A percentile compares a stretch with the other conserved stretches of the same genome.
Conservation (phyloP, 2,113 vertebrate genomes). For the Martes martes region DNA sequence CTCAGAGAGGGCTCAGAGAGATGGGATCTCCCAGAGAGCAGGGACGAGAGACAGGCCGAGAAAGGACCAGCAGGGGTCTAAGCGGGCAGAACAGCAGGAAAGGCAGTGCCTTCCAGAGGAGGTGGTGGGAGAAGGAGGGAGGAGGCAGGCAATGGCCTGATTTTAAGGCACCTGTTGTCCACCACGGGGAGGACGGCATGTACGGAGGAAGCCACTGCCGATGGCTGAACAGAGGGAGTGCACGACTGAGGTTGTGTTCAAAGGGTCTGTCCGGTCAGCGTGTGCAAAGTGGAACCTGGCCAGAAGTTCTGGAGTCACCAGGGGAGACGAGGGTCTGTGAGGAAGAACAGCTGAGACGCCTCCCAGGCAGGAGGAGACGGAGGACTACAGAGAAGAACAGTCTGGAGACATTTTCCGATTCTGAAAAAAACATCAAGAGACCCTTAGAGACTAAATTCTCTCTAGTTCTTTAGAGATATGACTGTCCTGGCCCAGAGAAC, state of each 20-base stretch:
- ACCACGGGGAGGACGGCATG: neutral
- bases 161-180: neutral
- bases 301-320: neutral
- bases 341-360: neutral
- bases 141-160: neutral
- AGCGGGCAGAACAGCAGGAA: neutral
- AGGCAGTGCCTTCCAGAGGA: neutral
- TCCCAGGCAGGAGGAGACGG: neutral
- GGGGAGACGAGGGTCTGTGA: rapidly evolving
- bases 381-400: neutral
- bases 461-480: neutral
- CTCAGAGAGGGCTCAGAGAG: too few species aligned
- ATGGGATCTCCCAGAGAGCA: too few species aligned
- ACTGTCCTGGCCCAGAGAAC: neutral
- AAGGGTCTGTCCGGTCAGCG: neutral
- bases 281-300: neutral
- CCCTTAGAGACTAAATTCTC: neutral
- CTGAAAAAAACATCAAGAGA: neutral
- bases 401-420: neutral
- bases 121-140: neutral
- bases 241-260: neutral
- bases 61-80: rapidly evolving
- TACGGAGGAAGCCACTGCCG: rapidly evolving
- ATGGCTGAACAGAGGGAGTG: rapidly evolving
- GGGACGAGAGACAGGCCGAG: neutral